Conservation (phyloP, 30 jellyfish, hydroid and myxozoan species). For the Aurelia aurita region DNA sequence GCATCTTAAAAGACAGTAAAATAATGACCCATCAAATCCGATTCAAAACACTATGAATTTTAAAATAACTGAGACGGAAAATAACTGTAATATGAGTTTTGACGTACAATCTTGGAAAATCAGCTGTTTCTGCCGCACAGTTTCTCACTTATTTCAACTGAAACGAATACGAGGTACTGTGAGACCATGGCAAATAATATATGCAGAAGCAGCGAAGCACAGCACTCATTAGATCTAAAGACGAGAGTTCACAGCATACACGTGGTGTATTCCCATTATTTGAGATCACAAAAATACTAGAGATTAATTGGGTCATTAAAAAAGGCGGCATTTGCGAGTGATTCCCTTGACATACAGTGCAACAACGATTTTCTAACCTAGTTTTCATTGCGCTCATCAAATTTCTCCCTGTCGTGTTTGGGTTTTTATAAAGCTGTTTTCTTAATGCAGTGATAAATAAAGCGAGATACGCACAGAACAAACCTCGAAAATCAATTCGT, state of each 20-base stretch:
- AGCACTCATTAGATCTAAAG: slow-evolving; percentile 38
- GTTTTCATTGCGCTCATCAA: slow-evolving; percentile 13
- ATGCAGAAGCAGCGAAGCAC: slow-evolving; percentile 47
- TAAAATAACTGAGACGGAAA: slow-evolving; percentile 19
- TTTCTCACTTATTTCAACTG: slow-evolving; percentile 38
- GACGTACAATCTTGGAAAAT: slow-evolving; percentile 20
- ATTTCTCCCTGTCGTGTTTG: slow-evolving; percentile 31
- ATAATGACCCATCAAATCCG: slow-evolving; percentile 39
- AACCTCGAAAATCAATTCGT: not conserved
- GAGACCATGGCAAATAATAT: slow-evolving; percentile 64
- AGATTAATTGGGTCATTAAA: slow-evolving; percentile 68
- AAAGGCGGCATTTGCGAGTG: slow-evolving; percentile 53
- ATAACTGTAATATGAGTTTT: slow-evolving; percentile 2
- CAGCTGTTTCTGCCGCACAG: slow-evolving; percentile 71
- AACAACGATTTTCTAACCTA: slow-evolving; percentile 3
- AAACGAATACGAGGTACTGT: slow-evolving; percentile 58
- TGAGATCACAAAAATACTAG: slow-evolving; percentile 49
- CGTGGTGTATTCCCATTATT: slow-evolving; percentile 70
- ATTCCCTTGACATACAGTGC: slow-evolving; percentile 16
- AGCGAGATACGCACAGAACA: not conserved
- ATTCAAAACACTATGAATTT: slow-evolving; percentile 15
- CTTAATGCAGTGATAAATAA: not conserved
- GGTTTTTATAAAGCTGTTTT: slow-evolving; percentile 28
- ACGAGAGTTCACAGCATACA: slow-evolving; percentile 50
- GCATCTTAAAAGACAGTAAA: not conserved